These are phyloP conservation scores for Anolis apletophallus DNA, from an alignment of 2,797 vertebrate species.

Conservation along the genomic window DNA sequence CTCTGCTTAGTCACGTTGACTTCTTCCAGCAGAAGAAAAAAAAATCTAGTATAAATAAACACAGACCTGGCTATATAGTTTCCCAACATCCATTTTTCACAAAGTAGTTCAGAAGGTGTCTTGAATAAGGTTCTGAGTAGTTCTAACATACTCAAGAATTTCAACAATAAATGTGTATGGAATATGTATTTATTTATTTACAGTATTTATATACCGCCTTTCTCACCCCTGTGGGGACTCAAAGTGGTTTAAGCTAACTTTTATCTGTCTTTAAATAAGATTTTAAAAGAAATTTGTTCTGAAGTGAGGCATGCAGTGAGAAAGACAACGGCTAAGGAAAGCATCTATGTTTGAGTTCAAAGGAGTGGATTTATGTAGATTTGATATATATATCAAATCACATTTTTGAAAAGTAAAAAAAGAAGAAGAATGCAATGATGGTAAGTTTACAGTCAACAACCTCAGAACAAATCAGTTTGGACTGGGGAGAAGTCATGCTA, in stretches of 20 bases:
- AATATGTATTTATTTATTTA: too few species aligned
- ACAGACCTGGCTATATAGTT: neutral
- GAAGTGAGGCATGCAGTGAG: conserved; percentile 14
- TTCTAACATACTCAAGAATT: conserved; percentile 45
- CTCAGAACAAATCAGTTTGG: neutral
- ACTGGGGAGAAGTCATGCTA: neutral
- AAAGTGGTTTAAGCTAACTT: neutral
- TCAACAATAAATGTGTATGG: conserved; percentile 53
- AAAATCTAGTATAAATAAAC: neutral
- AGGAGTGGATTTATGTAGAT: conserved; percentile 31
- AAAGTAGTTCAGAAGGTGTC: neutral
- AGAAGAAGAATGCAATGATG: conserved; percentile 25
- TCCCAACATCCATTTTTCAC: neutral
- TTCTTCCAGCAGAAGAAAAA: neutral
- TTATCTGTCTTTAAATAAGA: too few species aligned
- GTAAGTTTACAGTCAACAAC: conserved; percentile 24
- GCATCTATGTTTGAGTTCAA: conserved; percentile 28
- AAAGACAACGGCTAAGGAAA: conserved; percentile 17
- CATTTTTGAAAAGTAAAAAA: conserved; percentile 19
- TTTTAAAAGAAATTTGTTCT: conserved; percentile 22
- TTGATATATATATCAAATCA: neutral
- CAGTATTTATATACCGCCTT: too few species aligned
- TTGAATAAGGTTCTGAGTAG: conserved; percentile 15
- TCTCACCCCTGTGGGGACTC: too few species aligned
- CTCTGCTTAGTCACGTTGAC: neutral